Percentiles rank a stretch among this genome's conserved stretches.
These are phyloP conservation scores for Synergus itoensis DNA, from an alignment of 2,888 invertebrate species.

Conservation along the genomic window DNA sequence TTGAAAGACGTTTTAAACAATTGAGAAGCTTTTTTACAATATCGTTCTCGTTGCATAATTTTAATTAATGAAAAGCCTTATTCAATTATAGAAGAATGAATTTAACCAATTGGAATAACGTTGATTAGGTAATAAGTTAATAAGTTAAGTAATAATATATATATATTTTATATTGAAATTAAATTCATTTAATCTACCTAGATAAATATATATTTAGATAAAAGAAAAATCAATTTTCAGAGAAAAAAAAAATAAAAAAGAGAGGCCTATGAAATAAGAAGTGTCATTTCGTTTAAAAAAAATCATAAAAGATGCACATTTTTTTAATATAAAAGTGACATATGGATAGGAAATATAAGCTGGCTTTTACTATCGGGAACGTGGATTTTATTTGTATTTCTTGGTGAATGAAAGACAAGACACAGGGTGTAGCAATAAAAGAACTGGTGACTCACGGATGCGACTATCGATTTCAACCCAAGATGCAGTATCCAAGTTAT, in stretches of 20 bases:
- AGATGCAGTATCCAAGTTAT: conserved; percentile 27
- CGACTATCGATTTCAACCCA: conserved; percentile 19
- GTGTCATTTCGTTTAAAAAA: background rate
- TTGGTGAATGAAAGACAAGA: conserved; percentile 29
- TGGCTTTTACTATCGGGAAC: conserved; percentile 2
- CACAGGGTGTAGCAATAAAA: conserved; percentile 9
- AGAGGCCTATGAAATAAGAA: background rate
- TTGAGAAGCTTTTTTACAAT: background rate
- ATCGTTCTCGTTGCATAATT: background rate
- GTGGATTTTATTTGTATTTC: background rate
- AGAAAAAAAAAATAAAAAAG: no score
- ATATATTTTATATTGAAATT: no score
- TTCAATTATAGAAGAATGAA: background rate
- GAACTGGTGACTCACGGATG: conserved; percentile 35
- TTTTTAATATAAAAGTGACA: background rate
- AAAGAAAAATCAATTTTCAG: no score
- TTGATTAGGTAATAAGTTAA: background rate
- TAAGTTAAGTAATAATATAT: no score
- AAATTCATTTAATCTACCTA: no score
- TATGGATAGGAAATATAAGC: background rate
- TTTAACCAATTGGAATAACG: background rate
- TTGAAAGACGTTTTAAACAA: background rate
- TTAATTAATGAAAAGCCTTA: background rate
- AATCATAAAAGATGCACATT: background rate
- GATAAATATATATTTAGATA: no score